These are phyloP conservation scores for Autographa pulchrina DNA, from an alignment of 2,888 invertebrate genomes.

Conservation along the genomic window DNA sequence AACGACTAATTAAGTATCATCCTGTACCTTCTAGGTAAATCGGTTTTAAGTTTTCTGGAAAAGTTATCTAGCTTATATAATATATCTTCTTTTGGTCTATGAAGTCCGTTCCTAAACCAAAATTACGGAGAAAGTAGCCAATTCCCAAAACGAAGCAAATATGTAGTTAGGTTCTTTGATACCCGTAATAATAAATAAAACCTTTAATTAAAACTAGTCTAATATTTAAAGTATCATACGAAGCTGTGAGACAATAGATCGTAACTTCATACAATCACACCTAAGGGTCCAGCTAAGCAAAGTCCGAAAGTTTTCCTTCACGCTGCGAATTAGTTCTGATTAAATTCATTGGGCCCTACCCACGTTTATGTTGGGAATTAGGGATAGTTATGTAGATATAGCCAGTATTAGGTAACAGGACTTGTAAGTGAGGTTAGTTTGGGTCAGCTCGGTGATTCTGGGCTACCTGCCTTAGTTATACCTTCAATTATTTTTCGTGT, in stretches of 20 bases:
- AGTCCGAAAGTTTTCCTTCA: constrained; percentile 50
- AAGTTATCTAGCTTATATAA: too few species aligned
- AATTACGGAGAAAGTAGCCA: not conserved
- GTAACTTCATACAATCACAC: constrained; percentile 33
- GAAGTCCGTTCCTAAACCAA: not conserved
- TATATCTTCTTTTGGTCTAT: not conserved
- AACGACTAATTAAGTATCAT: not conserved
- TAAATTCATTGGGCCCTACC: constrained; percentile 58
- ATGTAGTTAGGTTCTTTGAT: not conserved
- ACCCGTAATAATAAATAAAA: constrained; percentile 10
- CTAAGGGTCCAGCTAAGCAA: constrained; percentile 30
- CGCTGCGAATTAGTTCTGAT: constrained; percentile 62
- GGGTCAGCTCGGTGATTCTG: constrained; percentile 32
- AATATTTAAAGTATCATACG: constrained; percentile 34
- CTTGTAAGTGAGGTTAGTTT: constrained; percentile 51
- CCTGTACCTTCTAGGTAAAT: not conserved
- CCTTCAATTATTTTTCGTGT: constrained; percentile 5
- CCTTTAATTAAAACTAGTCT: constrained; percentile 40
- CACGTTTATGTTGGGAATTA: constrained; percentile 44
- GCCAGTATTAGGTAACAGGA: constrained; percentile 39
- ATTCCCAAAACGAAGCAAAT: not conserved
- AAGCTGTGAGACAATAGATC: constrained; percentile 27
- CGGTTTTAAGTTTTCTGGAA: too few species aligned
- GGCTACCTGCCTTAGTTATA: constrained; percentile 47
- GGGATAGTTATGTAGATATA: constrained; percentile 30